Percentiles rank a stretch among this genome's conserved stretches.
Evolutionary conservation across 2,888 invertebrate species (phyloP).

Genomic region (Aethes cnicana): DNA sequence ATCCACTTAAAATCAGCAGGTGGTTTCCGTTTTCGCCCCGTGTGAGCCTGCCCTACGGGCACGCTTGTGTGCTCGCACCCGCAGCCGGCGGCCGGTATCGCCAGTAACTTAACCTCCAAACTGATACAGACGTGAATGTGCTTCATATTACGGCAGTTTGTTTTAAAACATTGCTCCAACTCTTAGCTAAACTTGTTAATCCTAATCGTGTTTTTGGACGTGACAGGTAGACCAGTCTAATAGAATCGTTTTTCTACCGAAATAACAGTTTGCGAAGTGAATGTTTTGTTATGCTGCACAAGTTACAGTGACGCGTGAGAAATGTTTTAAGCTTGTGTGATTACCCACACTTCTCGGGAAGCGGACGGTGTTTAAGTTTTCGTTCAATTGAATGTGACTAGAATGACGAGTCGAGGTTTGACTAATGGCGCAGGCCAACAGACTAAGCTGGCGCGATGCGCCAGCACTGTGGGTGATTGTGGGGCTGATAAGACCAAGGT

Average conservation of each 20-base stretch:
- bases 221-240: conserved; percentile 10
- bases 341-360: conserved; percentile 35
- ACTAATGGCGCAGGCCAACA: conserved; percentile 58
- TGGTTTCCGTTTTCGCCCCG: conserved; percentile 50
- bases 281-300: conserved; percentile 44
- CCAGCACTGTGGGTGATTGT: conserved; percentile 71
- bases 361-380: conserved; percentile 24
- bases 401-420: conserved; percentile 68
- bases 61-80: conserved; percentile 66
- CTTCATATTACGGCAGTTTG: conserved; percentile 69
- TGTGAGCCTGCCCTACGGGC: conserved; percentile 53
- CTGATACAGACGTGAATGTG: conserved; percentile 78
- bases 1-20: too few relatives aligned
- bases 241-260: conserved; percentile 34
- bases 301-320: conserved; percentile 50
- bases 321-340: conserved; percentile 44
- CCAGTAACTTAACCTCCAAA: conserved; percentile 81
- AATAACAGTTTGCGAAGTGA: conserved; percentile 40
- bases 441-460: conserved; percentile 67
- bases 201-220: conserved; percentile 6
- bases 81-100: conserved; percentile 72
- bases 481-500: conserved; percentile 69
- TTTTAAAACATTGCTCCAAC: conserved; percentile 46
- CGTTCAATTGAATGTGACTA: conserved; percentile 45
- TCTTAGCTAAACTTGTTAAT: conserved; percentile 13